These are phyloP conservation scores for Hydrolagus colliei DNA, from an alignment of 2,797 vertebrate species.

Conservation along the genomic window DNA sequence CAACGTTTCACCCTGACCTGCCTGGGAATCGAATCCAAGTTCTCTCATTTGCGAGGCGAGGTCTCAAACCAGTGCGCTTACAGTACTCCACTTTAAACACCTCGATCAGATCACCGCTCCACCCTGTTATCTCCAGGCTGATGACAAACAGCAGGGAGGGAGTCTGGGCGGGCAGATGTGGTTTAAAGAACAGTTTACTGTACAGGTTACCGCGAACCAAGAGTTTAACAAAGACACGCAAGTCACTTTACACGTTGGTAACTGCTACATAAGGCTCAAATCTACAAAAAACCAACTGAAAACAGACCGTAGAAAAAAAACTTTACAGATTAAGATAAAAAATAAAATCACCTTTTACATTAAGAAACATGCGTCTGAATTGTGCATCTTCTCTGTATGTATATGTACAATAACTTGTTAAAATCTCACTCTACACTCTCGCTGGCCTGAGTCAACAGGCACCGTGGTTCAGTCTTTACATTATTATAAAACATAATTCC, in stretches of 20 bases:
- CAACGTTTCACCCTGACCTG: too few relatives aligned
- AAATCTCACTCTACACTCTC: conserved; percentile 42
- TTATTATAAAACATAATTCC: conserved; percentile 28
- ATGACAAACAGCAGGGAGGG: not conserved
- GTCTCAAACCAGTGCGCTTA: too few relatives aligned
- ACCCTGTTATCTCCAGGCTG: too few relatives aligned
- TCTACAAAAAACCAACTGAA: conserved; percentile 38
- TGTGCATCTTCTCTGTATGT: conserved; percentile 23
- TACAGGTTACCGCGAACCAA: conserved; percentile 22
- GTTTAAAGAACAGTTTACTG: conserved; percentile 31
- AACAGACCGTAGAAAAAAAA: conserved; percentile 44
- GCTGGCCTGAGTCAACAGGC: conserved; percentile 39
- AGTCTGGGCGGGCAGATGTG: not conserved
- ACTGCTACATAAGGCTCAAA: conserved; percentile 27
- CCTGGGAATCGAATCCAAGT: too few relatives aligned
- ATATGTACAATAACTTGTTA: conserved; percentile 40
- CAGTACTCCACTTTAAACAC: too few relatives aligned
- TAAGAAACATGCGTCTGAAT: conserved; percentile 42
- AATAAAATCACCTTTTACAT: conserved; percentile 42
- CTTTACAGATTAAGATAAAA: conserved; percentile 50
- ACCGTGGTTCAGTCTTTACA: conserved; percentile 36
- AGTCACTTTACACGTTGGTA: conserved; percentile 29
- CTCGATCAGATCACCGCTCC: too few relatives aligned
- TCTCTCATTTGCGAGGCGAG: too few relatives aligned
- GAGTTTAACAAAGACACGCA: conserved; percentile 25